Evolutionary conservation across 2,888 invertebrate species (phyloP).

Genomic region (Syrphus vitripennis): DNA sequence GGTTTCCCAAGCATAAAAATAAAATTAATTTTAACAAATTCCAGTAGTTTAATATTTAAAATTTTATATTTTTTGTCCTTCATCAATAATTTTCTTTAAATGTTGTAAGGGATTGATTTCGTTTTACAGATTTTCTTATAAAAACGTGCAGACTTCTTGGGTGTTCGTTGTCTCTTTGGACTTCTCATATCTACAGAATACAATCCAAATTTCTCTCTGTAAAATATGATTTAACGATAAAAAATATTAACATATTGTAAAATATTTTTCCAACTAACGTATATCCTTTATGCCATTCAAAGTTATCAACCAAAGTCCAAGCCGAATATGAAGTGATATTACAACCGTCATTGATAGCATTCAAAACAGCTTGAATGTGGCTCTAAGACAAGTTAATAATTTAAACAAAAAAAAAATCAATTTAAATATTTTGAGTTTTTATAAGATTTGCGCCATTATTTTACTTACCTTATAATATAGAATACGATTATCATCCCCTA

Average conservation of each 20-base stretch:
- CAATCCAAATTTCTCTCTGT: conserved; percentile 86
- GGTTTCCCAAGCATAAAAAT: too few relatives aligned
- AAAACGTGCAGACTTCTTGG: conserved; percentile 84
- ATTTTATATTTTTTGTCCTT: too few relatives aligned
- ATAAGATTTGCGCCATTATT: too few relatives aligned
- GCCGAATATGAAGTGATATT: conserved; percentile 75
- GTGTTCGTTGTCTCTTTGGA: conserved; percentile 83
- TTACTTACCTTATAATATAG: conserved; percentile 73
- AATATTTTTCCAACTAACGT: conserved; percentile 73
- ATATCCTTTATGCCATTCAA: conserved; percentile 77
- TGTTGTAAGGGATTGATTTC: not conserved
- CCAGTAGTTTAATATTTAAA: too few relatives aligned
- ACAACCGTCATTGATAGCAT: conserved; percentile 75
- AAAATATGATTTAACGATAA: conserved; percentile 73
- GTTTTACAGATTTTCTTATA: conserved; percentile 82
- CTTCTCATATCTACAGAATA: conserved; percentile 86
- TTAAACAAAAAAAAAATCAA: not conserved
- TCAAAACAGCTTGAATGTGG: conserved; percentile 75
- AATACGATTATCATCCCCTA: conserved; percentile 80
- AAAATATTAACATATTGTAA: not conserved
- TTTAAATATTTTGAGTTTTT: too few relatives aligned
- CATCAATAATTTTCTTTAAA: not conserved
- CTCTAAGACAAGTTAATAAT: conserved; percentile 73
- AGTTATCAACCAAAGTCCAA: conserved; percentile 78
- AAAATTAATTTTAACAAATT: too few relatives aligned